Percentiles rank a stretch among this genome's conserved stretches.
These are phyloP conservation scores for Andrena minutula DNA, from an alignment of 2,888 invertebrate species.

Conservation along the genomic window DNA sequence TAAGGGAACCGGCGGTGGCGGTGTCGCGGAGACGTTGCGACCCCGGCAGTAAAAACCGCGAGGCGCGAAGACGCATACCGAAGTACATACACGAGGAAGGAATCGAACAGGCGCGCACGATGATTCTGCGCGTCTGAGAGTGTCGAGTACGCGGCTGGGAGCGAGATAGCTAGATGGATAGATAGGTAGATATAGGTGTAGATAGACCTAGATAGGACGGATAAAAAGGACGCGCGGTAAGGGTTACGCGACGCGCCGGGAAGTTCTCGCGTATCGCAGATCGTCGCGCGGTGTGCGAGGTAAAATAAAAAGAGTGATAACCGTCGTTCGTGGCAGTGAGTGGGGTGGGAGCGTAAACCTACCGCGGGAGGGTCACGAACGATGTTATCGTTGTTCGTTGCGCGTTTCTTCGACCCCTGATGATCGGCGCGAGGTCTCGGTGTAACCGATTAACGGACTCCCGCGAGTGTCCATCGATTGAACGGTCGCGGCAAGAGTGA, in stretches of 20 bases:
- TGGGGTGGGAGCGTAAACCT: slow-evolving; percentile 10
- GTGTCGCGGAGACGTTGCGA: neutral
- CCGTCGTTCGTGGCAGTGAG: slow-evolving; percentile 9
- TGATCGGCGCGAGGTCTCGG: slow-evolving; percentile 45
- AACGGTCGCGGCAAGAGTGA: slow-evolving; percentile 6
- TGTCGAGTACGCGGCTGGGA: slow-evolving; percentile 25
- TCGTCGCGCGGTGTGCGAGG: slow-evolving; percentile 12
- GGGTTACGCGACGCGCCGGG: slow-evolving; percentile 20
- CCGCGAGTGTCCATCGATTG: slow-evolving; percentile 53
- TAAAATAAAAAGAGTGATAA: slow-evolving; percentile 17
- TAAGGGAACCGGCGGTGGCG: slow-evolving; percentile 7
- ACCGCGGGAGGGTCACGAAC: slow-evolving; percentile 41
- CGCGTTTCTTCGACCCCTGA: slow-evolving; percentile 50
- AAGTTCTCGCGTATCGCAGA: slow-evolving; percentile 8
- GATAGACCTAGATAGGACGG: slow-evolving; percentile 57
- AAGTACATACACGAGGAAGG: slow-evolving; percentile 30
- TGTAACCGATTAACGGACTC: slow-evolving; percentile 42
- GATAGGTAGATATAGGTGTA: slow-evolving; percentile 52
- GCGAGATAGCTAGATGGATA: slow-evolving; percentile 53
- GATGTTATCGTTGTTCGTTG: slow-evolving; percentile 53
- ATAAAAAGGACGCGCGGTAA: slow-evolving; percentile 31
- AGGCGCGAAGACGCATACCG: neutral
- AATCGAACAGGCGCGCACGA: slow-evolving; percentile 72
- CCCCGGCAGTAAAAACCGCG: too few species aligned
- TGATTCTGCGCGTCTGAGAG: slow-evolving; percentile 77